A percentile compares a stretch with the other conserved stretches of the same genome.
Evolutionary conservation across 2,888 invertebrate species (phyloP).

Genomic region (Acrobasis repandana): DNA sequence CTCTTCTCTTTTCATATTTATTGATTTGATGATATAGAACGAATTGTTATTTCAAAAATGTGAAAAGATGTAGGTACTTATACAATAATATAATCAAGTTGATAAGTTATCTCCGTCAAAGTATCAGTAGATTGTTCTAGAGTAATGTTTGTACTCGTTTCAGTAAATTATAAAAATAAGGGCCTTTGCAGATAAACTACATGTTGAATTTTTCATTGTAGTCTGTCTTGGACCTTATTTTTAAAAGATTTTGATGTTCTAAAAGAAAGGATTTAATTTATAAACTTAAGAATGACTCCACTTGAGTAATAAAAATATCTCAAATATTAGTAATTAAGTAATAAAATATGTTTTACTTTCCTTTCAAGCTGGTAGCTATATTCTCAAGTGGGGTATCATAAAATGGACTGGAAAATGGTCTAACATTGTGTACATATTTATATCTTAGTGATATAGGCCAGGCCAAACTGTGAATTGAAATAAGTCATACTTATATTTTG

Average conservation of each 20-base stretch:
- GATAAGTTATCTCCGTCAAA: background rate
- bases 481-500: conserved; percentile 36
- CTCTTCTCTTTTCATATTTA: conserved; percentile 4
- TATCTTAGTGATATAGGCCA: conserved; percentile 50
- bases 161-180: background rate
- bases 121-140: conserved; percentile 1
- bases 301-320: background rate
- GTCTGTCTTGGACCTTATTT: conserved; percentile 1
- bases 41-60: background rate
- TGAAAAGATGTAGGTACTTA: background rate
- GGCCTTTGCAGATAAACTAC: background rate
- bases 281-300: background rate
- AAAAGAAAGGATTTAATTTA: background rate
- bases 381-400: conserved; percentile 14
- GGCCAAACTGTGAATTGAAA: conserved; percentile 65
- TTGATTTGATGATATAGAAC: conserved; percentile 3
- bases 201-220: background rate
- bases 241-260: conserved; percentile 3
- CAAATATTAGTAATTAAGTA: too few relatives aligned
- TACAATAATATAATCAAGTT: background rate
- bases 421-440: conserved; percentile 45
- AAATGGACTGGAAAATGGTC: conserved; percentile 39
- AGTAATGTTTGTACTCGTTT: background rate
- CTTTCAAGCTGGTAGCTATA: background rate
- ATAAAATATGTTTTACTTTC: background rate